Evolutionary conservation across 2,888 invertebrate species (phyloP), one percentile per base, ranked within the genome.

Genomic region (Aphidius colemani): DNA sequence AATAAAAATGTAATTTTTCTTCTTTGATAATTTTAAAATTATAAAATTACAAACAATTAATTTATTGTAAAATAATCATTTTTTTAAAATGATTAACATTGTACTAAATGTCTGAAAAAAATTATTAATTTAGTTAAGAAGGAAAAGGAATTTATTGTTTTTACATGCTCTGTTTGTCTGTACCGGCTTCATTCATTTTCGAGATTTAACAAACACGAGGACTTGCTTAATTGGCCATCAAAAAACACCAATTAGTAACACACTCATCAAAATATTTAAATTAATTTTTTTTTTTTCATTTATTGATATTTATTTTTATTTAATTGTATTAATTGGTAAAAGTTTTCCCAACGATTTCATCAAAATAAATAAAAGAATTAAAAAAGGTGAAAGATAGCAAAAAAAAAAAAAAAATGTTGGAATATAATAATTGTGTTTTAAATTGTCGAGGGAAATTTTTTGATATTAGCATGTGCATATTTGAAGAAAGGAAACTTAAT

Each of bases 91-190:
- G 2, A 48, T 48, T 48, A 48, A 39, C 40, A 63, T 44, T 66
- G 51, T 64, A 67, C 56, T 51, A 44, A 64, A 63, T 59, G 53
- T 50, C 49, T 8, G 56, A 9, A 51, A 40, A 53, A 67, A 65
- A 60, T n/a, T 66, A 61, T 63, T 56, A 56, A 18, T 13, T 39
- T 64, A 60, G 50, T 49, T 51, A 48, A 53, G 7, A 53, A 51
- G 53, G 65, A 67, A 49, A 66, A 67, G 53, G 62, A 65, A 64
- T 7, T 30, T 11, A 53, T 55, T 57, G 61, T 64, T 63, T 51
- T 65, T 57, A 59, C 70, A 71, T 70, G 72, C 72, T 72, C 72
- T 72, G 71, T 72, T 63, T 59, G 30, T 18, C 13, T 30, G 30
- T 30, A 68, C 53, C 55, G 64, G 69, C 68, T 67, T 66, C 67